Percentiles rank a stretch among this genome's conserved stretches.
Evolutionary conservation across 1,140 invertebrate genomes (phyloP).

Genomic region (Drosophila serrata): DNA sequence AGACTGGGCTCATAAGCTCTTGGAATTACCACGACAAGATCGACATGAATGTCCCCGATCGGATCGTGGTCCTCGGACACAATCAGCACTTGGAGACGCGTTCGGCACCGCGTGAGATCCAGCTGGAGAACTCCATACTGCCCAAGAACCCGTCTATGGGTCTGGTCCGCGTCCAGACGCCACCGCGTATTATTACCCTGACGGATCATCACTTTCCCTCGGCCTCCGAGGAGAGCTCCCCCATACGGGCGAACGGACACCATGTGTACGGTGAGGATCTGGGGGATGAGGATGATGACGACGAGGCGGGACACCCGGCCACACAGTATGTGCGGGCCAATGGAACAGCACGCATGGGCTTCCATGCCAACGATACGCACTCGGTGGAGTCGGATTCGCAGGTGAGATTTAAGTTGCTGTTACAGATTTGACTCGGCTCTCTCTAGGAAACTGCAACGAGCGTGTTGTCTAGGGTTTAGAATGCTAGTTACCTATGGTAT

Average conservation of each 20-base stretch:
- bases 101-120: conserved; percentile 93
- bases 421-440: background rate
- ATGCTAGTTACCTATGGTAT: background rate
- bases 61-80: conserved; percentile 94
- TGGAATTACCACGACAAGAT: conserved; percentile 91
- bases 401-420: conserved; percentile 40
- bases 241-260: conserved; percentile 58
- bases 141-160: conserved; percentile 89
- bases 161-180: conserved; percentile 91
- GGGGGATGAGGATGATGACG: conserved; percentile 60
- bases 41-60: conserved; percentile 96
- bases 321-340: conserved; percentile 79
- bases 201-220: conserved; percentile 93
- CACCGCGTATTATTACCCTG: conserved; percentile 92
- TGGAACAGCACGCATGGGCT: conserved; percentile 72
- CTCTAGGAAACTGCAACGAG: background rate
- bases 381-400: conserved; percentile 82
- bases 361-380: conserved; percentile 72
- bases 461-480: background rate
- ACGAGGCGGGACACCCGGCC: conserved; percentile 61
- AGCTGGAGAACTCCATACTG: conserved; percentile 92
- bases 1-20: conserved; percentile 87
- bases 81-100: conserved; percentile 93
- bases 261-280: conserved; percentile 54
- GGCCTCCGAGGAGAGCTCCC: conserved; percentile 87